These are phyloP conservation scores for Trogon surrucura DNA, from an alignment of 2,113 vertebrate species.

Conservation along the genomic window DNA sequence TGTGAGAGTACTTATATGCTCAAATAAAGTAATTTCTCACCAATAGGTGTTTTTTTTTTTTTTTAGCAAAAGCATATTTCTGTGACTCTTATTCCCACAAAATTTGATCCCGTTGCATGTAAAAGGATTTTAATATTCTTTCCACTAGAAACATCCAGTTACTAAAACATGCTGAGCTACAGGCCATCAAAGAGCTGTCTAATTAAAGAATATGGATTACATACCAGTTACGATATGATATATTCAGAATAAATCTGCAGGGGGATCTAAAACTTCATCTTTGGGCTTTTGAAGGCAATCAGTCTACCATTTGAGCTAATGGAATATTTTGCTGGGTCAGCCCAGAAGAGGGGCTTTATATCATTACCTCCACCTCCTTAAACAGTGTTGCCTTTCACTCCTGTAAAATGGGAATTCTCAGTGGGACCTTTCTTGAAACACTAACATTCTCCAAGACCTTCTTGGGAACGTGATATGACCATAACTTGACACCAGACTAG, in stretches of 20 bases:
- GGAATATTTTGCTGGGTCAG: constrained; percentile 39
- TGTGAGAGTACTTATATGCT: neutral
- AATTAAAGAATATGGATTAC: constrained; percentile 32
- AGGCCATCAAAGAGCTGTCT: constrained; percentile 2
- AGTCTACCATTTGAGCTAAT: constrained; percentile 44
- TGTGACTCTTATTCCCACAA: neutral
- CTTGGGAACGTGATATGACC: constrained; percentile 63
- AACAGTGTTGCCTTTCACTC: constrained; percentile 66
- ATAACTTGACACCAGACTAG: constrained; percentile 73
- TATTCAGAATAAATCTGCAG: neutral
- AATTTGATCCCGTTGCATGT: neutral
- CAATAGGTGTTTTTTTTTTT: neutral
- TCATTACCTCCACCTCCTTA: constrained; percentile 41
- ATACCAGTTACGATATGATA: neutral
- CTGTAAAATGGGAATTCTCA: constrained; percentile 71
- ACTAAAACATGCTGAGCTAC: neutral
- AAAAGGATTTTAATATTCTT: constrained; percentile 30
- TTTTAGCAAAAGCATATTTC: neutral
- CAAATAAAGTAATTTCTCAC: constrained; percentile 9
- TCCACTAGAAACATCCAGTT: neutral
- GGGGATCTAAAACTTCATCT: constrained; percentile 24
- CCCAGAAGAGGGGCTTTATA: neutral
- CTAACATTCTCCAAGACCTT: constrained; percentile 63
- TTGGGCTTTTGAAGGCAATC: neutral
- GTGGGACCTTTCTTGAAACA: constrained; percentile 37